Evolutionary conservation across 1,140 invertebrate species (phyloP).

Genomic region (Formica selysi): DNA sequence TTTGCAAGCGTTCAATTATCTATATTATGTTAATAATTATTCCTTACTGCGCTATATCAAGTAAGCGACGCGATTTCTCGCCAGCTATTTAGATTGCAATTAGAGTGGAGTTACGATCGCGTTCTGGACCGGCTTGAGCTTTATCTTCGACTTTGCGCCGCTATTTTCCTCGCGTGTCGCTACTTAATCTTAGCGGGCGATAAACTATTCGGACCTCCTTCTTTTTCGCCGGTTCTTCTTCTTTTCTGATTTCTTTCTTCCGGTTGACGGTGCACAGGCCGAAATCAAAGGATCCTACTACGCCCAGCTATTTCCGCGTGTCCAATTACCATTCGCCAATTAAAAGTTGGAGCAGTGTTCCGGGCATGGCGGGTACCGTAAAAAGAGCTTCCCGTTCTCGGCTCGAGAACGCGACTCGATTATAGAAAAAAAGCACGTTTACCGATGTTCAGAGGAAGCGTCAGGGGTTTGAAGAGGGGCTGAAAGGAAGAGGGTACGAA

Average conservation of each 20-base stretch:
- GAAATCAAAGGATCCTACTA: conserved; percentile 50
- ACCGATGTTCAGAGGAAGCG: conserved; percentile 34
- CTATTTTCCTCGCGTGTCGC: conserved; percentile 43
- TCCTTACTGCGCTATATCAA: not conserved
- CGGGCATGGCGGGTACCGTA: conserved; percentile 26
- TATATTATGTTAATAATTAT: not conserved
- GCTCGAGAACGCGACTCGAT: conserved; percentile 53
- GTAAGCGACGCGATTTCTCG: conserved; percentile 2
- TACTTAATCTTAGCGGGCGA: conserved; percentile 53
- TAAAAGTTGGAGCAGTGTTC: conserved; percentile 73
- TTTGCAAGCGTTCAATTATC: not conserved
- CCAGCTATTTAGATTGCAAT: conserved; percentile 48
- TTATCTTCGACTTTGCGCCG: conserved; percentile 51
- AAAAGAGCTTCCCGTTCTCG: conserved; percentile 53
- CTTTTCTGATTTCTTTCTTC: conserved; percentile 36
- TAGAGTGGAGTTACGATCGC: conserved; percentile 35
- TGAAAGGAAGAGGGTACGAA: not conserved
- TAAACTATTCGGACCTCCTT: conserved; percentile 25
- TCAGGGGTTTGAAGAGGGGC: not conserved
- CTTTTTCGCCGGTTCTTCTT: not conserved
- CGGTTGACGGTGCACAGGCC: conserved; percentile 8
- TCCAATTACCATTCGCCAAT: conserved; percentile 77
- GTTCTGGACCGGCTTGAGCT: conserved; percentile 31
- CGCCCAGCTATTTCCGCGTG: conserved; percentile 63
- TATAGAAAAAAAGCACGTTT: conserved; percentile 67